These are phyloP conservation scores for Phenganax subtilis DNA, from an alignment of 92 coral and sea anemone species.

Conservation along the genomic window DNA sequence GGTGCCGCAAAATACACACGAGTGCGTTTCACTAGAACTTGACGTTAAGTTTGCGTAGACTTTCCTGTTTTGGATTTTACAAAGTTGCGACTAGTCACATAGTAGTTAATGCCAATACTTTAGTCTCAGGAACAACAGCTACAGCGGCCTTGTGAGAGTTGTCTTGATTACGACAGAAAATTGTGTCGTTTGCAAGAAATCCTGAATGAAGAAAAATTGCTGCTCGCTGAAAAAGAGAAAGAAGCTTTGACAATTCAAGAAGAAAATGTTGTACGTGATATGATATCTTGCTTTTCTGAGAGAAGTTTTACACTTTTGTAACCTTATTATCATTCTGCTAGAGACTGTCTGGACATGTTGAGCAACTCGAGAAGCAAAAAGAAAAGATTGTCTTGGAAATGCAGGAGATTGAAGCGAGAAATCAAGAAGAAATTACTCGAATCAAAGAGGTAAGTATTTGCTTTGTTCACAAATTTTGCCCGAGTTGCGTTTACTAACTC, in stretches of 20 bases:
- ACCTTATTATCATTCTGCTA: not conserved
- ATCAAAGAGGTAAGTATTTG: slow-evolving; percentile 56
- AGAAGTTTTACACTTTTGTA: not conserved
- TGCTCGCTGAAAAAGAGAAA: slow-evolving; percentile 8
- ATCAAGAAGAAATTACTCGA: slow-evolving; percentile 70
- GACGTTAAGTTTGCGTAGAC: too few species aligned
- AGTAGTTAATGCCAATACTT: not conserved
- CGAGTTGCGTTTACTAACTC: too few species aligned
- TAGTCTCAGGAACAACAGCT: slow-evolving; percentile 42
- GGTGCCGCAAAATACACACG: not conserved
- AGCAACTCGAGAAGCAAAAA: slow-evolving; percentile 71
- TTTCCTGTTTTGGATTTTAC: not conserved
- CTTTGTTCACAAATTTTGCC: too few species aligned
- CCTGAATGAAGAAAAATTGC: slow-evolving; percentile 32
- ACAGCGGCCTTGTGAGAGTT: slow-evolving; percentile 82
- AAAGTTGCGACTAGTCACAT: not conserved
- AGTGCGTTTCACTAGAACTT: too few species aligned
- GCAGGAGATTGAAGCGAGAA: slow-evolving; percentile 62
- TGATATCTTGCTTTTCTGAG: not conserved
- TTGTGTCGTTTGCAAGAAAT: slow-evolving; percentile 67
- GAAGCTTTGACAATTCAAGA: slow-evolving; percentile 2
- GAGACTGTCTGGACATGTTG: slow-evolving; percentile 72
- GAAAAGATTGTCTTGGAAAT: slow-evolving; percentile 55
- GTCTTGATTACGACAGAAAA: slow-evolving; percentile 80
- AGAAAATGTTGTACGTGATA: not conserved